Percentiles rank a stretch among this genome's conserved stretches.
Conservation (phyloP, 1,140 invertebrate genomes). For the Drosophila albomicans region DNA sequence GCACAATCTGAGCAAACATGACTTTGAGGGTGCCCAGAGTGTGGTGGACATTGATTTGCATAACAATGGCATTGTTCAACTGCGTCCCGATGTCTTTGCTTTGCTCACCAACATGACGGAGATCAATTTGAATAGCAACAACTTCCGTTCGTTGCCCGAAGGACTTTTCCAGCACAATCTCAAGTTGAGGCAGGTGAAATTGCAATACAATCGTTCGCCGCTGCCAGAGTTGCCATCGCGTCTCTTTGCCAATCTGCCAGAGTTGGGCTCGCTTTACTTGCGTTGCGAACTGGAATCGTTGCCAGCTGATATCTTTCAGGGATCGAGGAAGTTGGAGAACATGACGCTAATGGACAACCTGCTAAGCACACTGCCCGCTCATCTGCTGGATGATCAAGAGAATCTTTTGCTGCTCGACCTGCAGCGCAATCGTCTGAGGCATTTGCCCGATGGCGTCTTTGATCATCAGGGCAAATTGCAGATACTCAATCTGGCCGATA, state of each 20-base stretch:
- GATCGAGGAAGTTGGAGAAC: constrained; percentile 86
- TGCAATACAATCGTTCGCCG: constrained; percentile 86
- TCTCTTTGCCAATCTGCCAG: constrained; percentile 86
- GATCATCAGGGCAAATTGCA: constrained; percentile 85
- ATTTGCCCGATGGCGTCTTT: constrained; percentile 87
- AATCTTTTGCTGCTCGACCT: constrained; percentile 87
- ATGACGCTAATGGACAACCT: constrained; percentile 87
- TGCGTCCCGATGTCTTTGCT: constrained; percentile 87
- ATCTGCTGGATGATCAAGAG: constrained; percentile 86
- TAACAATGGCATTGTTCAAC: constrained; percentile 87
- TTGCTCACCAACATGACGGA: constrained; percentile 86
- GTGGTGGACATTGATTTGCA: constrained; percentile 88
- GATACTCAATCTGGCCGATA: constrained; percentile 86
- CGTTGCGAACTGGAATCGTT: constrained; percentile 82
- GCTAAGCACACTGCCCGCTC: constrained; percentile 85
- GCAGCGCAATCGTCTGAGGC: constrained; percentile 86
- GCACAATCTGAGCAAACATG: constrained; percentile 86
- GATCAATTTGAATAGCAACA: constrained; percentile 87
- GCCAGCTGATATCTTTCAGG: constrained; percentile 87
- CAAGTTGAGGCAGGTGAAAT: constrained; percentile 86
- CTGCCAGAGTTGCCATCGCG: constrained; percentile 86
- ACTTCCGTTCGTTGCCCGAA: constrained; percentile 87
- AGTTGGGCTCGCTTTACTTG: constrained; percentile 86
- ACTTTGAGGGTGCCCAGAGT: constrained; percentile 87
- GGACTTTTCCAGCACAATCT: constrained; percentile 86